Conservation (phyloP, 1,140 invertebrate species). For the Drosophila pallidifrons region DNA sequence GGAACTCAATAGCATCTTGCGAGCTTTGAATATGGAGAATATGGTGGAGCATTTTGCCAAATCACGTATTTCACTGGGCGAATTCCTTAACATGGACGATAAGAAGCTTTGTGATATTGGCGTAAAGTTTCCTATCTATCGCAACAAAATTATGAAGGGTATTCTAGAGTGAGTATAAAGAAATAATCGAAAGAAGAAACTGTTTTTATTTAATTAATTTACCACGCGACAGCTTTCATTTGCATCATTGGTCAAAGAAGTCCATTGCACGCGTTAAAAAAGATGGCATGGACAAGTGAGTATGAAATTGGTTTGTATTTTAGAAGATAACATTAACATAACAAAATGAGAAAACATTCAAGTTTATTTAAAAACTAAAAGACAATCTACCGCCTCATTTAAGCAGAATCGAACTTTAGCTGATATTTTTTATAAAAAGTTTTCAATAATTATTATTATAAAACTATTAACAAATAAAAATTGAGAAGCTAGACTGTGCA, state of each 20-base stretch:
- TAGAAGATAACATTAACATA: too few relatives aligned
- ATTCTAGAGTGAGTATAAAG: slow-evolving; percentile 79
- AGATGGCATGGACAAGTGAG: slow-evolving; percentile 70
- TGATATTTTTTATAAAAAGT: too few relatives aligned
- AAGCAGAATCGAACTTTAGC: too few relatives aligned
- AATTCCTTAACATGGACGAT: slow-evolving; percentile 85
- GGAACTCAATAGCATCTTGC: slow-evolving; percentile 84
- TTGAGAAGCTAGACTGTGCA: too few relatives aligned
- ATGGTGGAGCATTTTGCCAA: slow-evolving; percentile 81
- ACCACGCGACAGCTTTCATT: slow-evolving; percentile 61
- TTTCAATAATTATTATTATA: too few relatives aligned
- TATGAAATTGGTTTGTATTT: background rate
- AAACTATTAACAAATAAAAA: too few relatives aligned
- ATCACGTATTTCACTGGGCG: slow-evolving; percentile 76
- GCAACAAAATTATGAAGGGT: slow-evolving; percentile 84
- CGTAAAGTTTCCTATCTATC: slow-evolving; percentile 83
- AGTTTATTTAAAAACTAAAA: too few relatives aligned
- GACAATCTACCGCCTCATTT: too few relatives aligned
- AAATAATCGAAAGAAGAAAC: background rate
- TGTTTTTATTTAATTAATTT: background rate
- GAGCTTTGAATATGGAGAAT: slow-evolving; percentile 75
- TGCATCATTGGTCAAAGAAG: slow-evolving; percentile 77
- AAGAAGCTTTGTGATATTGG: slow-evolving; percentile 77
- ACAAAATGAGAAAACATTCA: too few relatives aligned
- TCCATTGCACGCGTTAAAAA: slow-evolving; percentile 67